phyloP scores from a whole-genome alignment of 1,140 invertebrate species.

The Leucophenga varia region DNA sequence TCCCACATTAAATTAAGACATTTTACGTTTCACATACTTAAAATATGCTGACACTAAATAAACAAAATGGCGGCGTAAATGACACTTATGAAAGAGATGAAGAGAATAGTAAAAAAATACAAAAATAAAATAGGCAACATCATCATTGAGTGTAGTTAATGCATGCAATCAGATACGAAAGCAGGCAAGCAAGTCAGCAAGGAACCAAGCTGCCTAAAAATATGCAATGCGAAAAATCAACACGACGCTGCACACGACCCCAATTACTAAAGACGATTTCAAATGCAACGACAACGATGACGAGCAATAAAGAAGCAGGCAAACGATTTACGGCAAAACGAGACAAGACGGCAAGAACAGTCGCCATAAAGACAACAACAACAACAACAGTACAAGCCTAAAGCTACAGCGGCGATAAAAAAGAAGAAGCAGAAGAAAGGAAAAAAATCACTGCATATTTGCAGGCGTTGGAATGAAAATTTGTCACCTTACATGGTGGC shows the following conservation, averaged over 20 bases:
- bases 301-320: not conserved
- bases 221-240: slow-evolving; percentile 52
- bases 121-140: slow-evolving; percentile 38
- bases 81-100: slow-evolving; percentile 3
- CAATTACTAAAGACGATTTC: not conserved
- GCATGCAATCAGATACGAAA: slow-evolving; percentile 12
- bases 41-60: slow-evolving; percentile 49
- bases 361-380: not conserved
- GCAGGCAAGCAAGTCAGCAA: too few relatives aligned
- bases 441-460: slow-evolving; percentile 44
- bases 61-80: slow-evolving; percentile 31
- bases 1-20: slow-evolving; percentile 42
- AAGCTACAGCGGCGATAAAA: slow-evolving; percentile 15
- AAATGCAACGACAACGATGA: too few relatives aligned
- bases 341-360: slow-evolving; percentile 1
- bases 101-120: too few relatives aligned
- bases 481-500: slow-evolving; percentile 40
- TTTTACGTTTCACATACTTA: slow-evolving; percentile 32
- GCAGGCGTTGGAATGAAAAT: slow-evolving; percentile 50
- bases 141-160: slow-evolving; percentile 36
- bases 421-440: slow-evolving; percentile 9
- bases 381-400: slow-evolving; percentile 14
- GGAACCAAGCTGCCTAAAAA: too few relatives aligned
- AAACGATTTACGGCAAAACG: not conserved
- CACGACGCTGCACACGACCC: slow-evolving; percentile 16